phyloP scores from a whole-genome alignment of 2,888 invertebrate species.

The Alloplasta piceator region DNA sequence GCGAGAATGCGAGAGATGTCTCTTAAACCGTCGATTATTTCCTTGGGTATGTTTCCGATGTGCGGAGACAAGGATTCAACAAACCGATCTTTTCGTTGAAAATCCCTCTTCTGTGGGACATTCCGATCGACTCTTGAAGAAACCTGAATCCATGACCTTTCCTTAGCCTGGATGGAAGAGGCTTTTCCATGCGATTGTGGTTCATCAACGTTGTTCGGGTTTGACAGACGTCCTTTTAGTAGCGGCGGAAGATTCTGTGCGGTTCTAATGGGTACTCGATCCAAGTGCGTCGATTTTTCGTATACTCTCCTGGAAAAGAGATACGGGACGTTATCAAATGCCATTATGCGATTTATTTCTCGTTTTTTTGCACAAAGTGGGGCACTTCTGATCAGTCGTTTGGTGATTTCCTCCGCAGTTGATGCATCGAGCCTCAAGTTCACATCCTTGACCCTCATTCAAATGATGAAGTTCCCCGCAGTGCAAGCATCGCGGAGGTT shows the following conservation, averaged over 20 bases:
- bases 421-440: neutral
- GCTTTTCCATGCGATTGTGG: neutral
- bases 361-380: neutral
- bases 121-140: neutral
- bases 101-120: too few species aligned
- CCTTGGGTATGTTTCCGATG: too few species aligned
- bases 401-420: constrained; percentile 40
- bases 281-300: neutral
- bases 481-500: constrained; percentile 16
- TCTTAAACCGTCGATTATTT: too few species aligned
- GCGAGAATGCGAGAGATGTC: too few species aligned
- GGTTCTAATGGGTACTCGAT: neutral
- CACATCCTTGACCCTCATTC: constrained; percentile 18
- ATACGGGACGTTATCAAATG: constrained; percentile 27
- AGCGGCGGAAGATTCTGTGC: constrained; percentile 7
- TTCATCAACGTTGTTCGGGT: too few species aligned
- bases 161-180: too few species aligned
- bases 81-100: too few species aligned
- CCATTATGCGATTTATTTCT: constrained; percentile 45
- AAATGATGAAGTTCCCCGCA: constrained; percentile 4
- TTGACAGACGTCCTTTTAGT: too few species aligned
- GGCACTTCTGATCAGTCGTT: constrained; percentile 30
- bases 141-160: too few species aligned
- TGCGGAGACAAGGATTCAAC: too few species aligned
- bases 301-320: neutral